Evolutionary conservation across 1,140 invertebrate genomes (phyloP).

Genomic region (Philopotamus ludificatus): DNA sequence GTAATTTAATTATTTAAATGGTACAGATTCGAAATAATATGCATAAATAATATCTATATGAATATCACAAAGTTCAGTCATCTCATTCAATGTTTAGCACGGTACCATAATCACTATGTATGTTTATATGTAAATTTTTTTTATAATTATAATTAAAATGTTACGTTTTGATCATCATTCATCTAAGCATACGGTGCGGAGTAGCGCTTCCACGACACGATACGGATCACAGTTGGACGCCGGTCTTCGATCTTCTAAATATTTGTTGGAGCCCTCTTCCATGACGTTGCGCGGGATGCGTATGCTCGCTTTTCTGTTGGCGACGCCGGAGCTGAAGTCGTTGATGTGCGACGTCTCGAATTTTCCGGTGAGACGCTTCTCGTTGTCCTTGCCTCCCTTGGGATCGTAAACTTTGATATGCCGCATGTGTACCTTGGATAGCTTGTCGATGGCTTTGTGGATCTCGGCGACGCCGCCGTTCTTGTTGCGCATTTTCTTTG

Average conservation of each 20-base stretch:
- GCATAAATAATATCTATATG: no score
- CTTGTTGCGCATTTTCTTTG: slow-evolving; percentile 74
- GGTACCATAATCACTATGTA: neutral
- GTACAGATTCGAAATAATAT: no score
- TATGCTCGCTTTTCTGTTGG: slow-evolving; percentile 71
- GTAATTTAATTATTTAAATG: no score
- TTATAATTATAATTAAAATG: neutral
- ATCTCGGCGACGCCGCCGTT: slow-evolving; percentile 68
- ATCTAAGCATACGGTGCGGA: slow-evolving; percentile 66
- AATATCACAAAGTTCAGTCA: neutral
- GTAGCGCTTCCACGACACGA: slow-evolving; percentile 64
- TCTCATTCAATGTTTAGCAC: neutral
- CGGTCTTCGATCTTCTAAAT: slow-evolving; percentile 85
- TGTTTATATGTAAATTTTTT: neutral
- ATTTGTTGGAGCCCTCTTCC: slow-evolving; percentile 77
- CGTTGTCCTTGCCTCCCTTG: slow-evolving; percentile 71
- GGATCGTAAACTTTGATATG: slow-evolving; percentile 87
- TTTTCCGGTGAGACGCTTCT: slow-evolving; percentile 71
- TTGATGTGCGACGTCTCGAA: slow-evolving; percentile 76
- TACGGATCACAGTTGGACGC: slow-evolving; percentile 88
- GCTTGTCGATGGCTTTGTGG: slow-evolving; percentile 67
- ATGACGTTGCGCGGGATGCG: slow-evolving; percentile 75
- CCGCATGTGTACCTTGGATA: slow-evolving; percentile 72
- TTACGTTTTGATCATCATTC: slow-evolving; percentile 49
- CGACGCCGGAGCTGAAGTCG: slow-evolving; percentile 73